Evolutionary conservation across 2,113 vertebrate species (phyloP), one percentile per base, ranked within the genome.

Genomic region (Elaphurus davidianus): DNA sequence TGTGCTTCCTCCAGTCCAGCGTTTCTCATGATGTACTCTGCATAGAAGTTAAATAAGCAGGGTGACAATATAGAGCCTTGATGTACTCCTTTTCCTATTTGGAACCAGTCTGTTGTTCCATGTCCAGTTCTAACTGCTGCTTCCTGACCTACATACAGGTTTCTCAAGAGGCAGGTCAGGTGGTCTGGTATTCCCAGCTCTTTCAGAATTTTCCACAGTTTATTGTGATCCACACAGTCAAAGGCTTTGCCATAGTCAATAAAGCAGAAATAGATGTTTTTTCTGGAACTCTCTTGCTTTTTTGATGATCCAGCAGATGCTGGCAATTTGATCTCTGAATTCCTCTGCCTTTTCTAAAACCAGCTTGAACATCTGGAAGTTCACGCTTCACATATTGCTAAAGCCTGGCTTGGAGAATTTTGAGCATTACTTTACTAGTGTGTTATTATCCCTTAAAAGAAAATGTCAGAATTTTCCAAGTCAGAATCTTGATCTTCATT

Each of bases 401-500:
- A 40, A 40, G 40, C 40, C 40, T 40, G n/a, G 9, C n/a, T 71
- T 71, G 64, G 17, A 71, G 33, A 36, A 71, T 71, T 71, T 71
- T 11, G 17, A 71, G n/a, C 17, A 11, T 71, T 71, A 36, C n/a
- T 67, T 67, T 21, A 71, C 64, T 36, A 21, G 17, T 5, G 0
- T 62, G 8, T 54, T 27, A 40, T 76, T 36, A 23, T 40, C 52
- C 19, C 50, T 90, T 86, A 62, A 96, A 57, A 7, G 40, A 57
- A 91, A 86, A 86, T 45, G 11, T 96, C 23, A 90, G 62, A 78
- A 36, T 45, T 92, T 84, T 91, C 43, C 19, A 74, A 62, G 10
- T 87, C 36, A 21, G 27, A 59, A 93, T 50, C 25, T 90, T 90
- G 25, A 81, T 84, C 33, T 83, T 74, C 33, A 90, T 89, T 91